Base-by-base conservation (phyloP, 2,888 invertebrate genomes). In the Limnephilus auricula region DNA sequence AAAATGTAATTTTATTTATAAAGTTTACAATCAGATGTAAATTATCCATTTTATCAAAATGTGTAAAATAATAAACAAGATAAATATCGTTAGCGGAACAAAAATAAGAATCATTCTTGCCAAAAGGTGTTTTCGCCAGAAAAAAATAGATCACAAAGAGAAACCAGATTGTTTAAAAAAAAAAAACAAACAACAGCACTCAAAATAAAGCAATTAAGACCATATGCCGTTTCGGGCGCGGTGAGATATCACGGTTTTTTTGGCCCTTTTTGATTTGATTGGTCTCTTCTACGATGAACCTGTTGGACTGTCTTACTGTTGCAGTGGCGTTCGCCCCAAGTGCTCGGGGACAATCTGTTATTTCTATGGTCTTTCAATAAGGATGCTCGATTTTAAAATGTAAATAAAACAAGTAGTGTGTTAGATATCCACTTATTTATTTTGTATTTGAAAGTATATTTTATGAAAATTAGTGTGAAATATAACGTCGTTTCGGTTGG, bases 151-250 rank as follows among this genome's bases (percentile, higher is more conserved):
- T 45, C 87, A 87, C 87, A 87, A 78, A 65, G 32, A 50, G 65
- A 87, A 87, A 65, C 32, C 65, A 65, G 65, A 65, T 65, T 65
- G 65, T 65, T 65, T 50, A n/a, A 40, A 89, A 89, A 80, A n/a
- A 37, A 90, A 87, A 32, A 86, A 37, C 50, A 83, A 88, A 89
- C 85, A 80, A 80, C 31, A 80, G 78, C 45, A 50, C 9, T 50
- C 13, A 92, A 92, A 91, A 91, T 90, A 91, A 92, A 90, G 92
- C 92, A 92, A 92, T 92, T 92, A 92, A 90, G 37, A 79, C 92
- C 92, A 92, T 92, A 91, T 92, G 92, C 89, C 90, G 92, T 92
- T 91, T 90, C 84, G 80, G 87, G 85, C 92, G 83, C 83, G 90
- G 45, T 79, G 50, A 91, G 84, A 90, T 90, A 91, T 89, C 87